Evolutionary conservation across 2,113 vertebrate genomes (phyloP).

Genomic region (Paramisgurnus dabryanus): DNA sequence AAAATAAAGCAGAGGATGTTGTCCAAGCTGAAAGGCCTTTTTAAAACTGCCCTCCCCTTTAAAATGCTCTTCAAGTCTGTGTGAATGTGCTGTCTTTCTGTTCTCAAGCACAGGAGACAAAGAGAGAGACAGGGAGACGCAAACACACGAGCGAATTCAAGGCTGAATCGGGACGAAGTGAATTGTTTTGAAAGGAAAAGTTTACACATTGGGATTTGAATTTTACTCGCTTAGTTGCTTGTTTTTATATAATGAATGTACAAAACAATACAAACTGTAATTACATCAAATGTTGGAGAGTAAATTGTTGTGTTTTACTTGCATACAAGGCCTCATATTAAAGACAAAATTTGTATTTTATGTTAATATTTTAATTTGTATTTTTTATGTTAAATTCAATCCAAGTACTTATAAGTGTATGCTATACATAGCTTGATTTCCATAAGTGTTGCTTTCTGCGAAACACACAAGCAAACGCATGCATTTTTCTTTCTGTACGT

Average conservation of each 20-base stretch:
- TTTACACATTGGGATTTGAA: not conserved
- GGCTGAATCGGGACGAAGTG: slow-evolving; percentile 7
- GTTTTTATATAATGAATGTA: not conserved
- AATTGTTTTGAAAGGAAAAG: not conserved
- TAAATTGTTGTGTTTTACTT: too few species aligned
- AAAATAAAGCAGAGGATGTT: slow-evolving; percentile 37
- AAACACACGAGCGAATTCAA: slow-evolving; percentile 1
- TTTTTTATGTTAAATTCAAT: too few species aligned
- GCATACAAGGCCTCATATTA: not conserved
- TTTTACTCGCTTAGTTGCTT: not conserved
- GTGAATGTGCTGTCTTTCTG: slow-evolving; percentile 30
- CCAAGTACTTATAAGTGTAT: too few species aligned
- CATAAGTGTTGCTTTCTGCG: not conserved
- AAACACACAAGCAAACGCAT: not conserved
- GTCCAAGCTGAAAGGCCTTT: slow-evolving; percentile 24
- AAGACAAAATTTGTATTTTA: too few species aligned
- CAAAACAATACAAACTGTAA: not conserved
- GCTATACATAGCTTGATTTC: too few species aligned
- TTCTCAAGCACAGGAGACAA: slow-evolving; percentile 33
- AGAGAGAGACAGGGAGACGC: slow-evolving; percentile 14
- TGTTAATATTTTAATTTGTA: too few species aligned
- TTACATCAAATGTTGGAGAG: too few species aligned
- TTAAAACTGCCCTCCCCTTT: slow-evolving; percentile 35
- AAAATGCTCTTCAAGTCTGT: slow-evolving; percentile 31
- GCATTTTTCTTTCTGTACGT: not conserved